These are phyloP conservation scores for Chromis chromis DNA, from an alignment of 2,797 vertebrate genomes.

Conservation along the genomic window DNA sequence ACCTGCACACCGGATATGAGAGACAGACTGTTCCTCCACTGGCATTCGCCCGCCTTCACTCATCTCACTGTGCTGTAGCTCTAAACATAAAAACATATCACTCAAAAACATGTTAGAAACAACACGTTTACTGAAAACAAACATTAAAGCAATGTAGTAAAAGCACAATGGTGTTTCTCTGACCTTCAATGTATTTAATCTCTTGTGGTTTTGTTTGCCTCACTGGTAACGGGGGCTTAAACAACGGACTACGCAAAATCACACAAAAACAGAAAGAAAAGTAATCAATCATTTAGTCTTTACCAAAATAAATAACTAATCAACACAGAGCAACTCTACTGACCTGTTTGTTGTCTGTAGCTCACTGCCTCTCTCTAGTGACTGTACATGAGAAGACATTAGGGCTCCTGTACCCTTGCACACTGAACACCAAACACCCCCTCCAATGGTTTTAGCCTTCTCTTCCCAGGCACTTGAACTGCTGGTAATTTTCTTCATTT, in stretches of 20 bases:
- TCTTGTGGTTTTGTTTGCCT: slow-evolving; percentile 23
- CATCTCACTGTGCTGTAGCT: slow-evolving; percentile 53
- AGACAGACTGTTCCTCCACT: slow-evolving; percentile 5
- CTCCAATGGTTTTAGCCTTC: slow-evolving; percentile 13
- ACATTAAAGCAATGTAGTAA: not conserved
- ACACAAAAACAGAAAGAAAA: not conserved
- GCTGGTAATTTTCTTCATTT: slow-evolving; percentile 6
- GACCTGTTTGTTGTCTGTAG: slow-evolving; percentile 51
- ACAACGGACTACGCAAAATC: slow-evolving; percentile 49
- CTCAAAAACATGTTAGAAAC: slow-evolving; percentile 5
- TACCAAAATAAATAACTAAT: not conserved
- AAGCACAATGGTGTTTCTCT: not conserved
- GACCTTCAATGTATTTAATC: slow-evolving; percentile 47
- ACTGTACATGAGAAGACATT: slow-evolving; percentile 2
- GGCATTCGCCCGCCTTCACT: not conserved
- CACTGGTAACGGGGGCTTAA: slow-evolving; percentile 36
- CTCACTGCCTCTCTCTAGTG: slow-evolving; percentile 69
- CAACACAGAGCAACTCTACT: not conserved
- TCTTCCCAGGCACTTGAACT: not conserved
- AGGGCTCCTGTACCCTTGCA: slow-evolving; percentile 35
- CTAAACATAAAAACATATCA: slow-evolving; percentile 55
- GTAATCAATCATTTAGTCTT: not conserved
- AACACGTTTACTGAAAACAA: not conserved
- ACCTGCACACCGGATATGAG: slow-evolving; percentile 72
- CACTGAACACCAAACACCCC: slow-evolving; percentile 11